These are phyloP conservation scores for Hepsetus odoe DNA, from an alignment of 2,113 vertebrate species.

Conservation along the genomic window DNA sequence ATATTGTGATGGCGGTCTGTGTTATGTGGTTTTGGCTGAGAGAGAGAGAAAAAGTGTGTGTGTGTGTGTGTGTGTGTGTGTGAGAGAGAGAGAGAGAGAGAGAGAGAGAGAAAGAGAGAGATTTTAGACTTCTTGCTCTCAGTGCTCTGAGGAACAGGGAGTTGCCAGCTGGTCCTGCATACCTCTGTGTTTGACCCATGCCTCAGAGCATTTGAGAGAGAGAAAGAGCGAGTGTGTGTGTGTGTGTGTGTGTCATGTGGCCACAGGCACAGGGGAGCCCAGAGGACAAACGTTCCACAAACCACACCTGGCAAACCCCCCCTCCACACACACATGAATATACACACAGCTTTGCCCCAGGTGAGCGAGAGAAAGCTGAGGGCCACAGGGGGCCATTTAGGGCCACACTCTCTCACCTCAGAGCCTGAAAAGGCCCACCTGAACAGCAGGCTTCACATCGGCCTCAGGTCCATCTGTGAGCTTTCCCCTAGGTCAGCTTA, in stretches of 20 bases:
- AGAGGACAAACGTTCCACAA: constrained; percentile 70
- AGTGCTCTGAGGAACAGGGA: constrained; percentile 69
- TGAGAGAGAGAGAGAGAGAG: constrained; percentile 39
- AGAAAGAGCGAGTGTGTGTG: constrained; percentile 5
- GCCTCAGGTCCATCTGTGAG: constrained; percentile 41
- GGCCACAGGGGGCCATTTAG: constrained; percentile 43
- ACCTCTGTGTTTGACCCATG: constrained; percentile 79
- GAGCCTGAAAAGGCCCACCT: constrained; percentile 65
- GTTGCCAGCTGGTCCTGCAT: constrained; percentile 80
- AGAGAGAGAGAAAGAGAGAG: constrained; percentile 71
- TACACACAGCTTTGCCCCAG: constrained; percentile 36
- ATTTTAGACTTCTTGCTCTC: constrained; percentile 63
- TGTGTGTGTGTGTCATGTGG: constrained; percentile 66
- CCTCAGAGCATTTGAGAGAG: constrained; percentile 40
- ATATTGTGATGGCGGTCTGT: constrained; percentile 46
- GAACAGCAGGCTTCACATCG: constrained; percentile 61
- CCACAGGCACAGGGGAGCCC: constrained; percentile 67
- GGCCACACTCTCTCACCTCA: constrained; percentile 61
- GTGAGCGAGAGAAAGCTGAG: constrained; percentile 13
- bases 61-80: constrained; percentile 14
- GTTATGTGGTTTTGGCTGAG: constrained; percentile 37
- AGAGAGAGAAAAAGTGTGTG: constrained; percentile 45
- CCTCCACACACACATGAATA: constrained; percentile 52
- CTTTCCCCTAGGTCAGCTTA: constrained; percentile 9
- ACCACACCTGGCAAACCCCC: constrained; percentile 76